Percentiles rank a stretch among this genome's conserved stretches.
Evolutionary conservation across 2,797 vertebrate species (phyloP).

Genomic region (Gambelia wislizenii): DNA sequence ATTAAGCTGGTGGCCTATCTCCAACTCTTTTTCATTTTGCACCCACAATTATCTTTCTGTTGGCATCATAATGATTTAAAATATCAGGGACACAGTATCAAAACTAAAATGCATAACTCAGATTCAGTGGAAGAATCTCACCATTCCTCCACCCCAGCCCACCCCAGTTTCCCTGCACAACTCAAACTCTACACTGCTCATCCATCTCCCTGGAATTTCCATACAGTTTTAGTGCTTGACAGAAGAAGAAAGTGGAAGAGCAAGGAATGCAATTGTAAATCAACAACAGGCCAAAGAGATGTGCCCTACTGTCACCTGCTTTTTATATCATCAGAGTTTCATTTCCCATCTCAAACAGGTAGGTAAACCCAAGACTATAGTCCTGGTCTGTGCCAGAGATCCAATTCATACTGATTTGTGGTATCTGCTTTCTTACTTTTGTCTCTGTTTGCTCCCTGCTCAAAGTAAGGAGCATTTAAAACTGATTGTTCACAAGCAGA

Average conservation of each 20-base stretch:
- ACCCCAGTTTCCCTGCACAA: accelerated
- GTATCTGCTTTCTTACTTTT: not conserved
- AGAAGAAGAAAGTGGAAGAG: accelerated
- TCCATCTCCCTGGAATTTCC: not conserved
- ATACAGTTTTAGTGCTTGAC: not conserved
- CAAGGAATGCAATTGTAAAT: not conserved
- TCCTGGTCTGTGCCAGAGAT: not conserved
- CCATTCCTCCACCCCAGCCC: no score
- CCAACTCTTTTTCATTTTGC: not conserved
- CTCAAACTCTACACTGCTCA: not conserved
- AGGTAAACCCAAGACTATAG: not conserved
- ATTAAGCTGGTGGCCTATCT: not conserved
- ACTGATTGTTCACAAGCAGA: not conserved
- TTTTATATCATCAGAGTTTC: not conserved
- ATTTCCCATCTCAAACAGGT: not conserved
- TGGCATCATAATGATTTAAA: not conserved
- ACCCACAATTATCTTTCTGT: accelerated
- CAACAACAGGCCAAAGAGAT: not conserved
- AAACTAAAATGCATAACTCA: accelerated
- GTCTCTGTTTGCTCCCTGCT: not conserved
- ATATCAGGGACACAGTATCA: not conserved
- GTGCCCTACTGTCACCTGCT: not conserved
- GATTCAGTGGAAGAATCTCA: not conserved
- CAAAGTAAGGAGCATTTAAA: not conserved
- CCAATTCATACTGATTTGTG: not conserved